Base-by-base conservation (phyloP, 64 coral and sea anemone species). In the Actinia tenebrosa region DNA sequence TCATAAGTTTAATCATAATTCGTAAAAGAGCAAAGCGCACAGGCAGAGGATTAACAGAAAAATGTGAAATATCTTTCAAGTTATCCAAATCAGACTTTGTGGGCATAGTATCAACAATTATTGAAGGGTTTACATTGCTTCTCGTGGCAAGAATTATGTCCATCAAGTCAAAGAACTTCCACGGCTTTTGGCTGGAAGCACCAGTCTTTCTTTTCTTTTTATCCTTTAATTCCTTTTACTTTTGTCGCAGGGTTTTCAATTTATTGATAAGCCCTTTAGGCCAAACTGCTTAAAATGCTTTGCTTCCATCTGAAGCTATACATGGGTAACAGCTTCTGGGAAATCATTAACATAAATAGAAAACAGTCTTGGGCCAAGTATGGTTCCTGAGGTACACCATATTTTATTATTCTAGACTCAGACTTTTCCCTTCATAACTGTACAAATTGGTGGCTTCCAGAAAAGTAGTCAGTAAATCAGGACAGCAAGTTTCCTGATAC, bases 51-150 rank as follows among this genome's bases (percentile, higher is more conserved):
- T 63, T 63, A 63, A 63, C 2, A 63, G 60, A 63, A 63, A 63
- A 63, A 63, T 63, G 17, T 63, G 15, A 63, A 4, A 63, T 18
- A 18, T 10, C 4, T 4, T 63, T 4, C 15, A 63, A 63, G 10
- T 63, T 63, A 63, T 15, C 60, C 16, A 63, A 16, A 63, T 63
- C 18, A 4, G 60, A 16, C 10, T 63, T 63, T 63, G 13, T 10
- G 11, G 2, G 17, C 83, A 85, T 62, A 61, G 27, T 62, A 62
- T 85, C 83, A 59, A 85, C 23, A 42, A 63, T 30, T 16, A 55
- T n/a, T 10, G 83, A 20, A 85, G 83, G 82, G 55, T 42, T 85
- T 44, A 85, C 83, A 56, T 58, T 85, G 83, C 37, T 54, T 62
- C 55, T 85, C 27, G 56, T 42, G 26, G 83, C 26, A 56, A 85